phyloP scores from a whole-genome alignment of 2,888 invertebrate species.

The Flabesymbios commensalis region DNA sequence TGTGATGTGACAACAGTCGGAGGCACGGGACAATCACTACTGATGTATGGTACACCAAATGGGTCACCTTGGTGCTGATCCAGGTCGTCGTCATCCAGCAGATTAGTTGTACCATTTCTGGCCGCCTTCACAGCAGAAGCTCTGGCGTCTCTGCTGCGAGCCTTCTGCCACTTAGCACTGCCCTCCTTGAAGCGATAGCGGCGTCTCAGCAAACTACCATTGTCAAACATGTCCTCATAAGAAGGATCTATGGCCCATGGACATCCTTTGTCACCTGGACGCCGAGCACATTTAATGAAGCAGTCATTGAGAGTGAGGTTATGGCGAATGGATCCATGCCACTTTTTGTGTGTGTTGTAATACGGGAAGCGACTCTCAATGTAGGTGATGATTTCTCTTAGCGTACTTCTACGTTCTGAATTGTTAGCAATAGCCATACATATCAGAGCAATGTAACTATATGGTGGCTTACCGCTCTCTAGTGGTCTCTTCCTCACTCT shows the following conservation, averaged over 20 bases:
- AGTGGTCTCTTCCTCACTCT: slow-evolving; percentile 41
- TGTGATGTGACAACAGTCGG: no score
- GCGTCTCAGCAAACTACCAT: slow-evolving; percentile 48
- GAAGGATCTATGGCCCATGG: slow-evolving; percentile 50
- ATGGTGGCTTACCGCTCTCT: slow-evolving; percentile 50
- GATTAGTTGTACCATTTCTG: no score
- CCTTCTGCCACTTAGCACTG: slow-evolving; percentile 8
- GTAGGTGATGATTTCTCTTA: slow-evolving; percentile 49
- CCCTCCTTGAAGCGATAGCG: slow-evolving; percentile 45
- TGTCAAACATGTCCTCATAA: slow-evolving; percentile 52
- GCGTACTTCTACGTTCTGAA: slow-evolving; percentile 36
- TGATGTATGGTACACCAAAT: no score
- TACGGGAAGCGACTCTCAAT: slow-evolving; percentile 46
- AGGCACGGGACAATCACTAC: no score
- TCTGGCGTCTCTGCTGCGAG: not conserved
- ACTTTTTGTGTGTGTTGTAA: slow-evolving; percentile 46
- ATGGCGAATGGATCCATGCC: slow-evolving; percentile 53
- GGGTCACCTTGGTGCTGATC: no score
- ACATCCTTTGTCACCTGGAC: slow-evolving; percentile 48
- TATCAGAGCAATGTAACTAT: slow-evolving; percentile 51
- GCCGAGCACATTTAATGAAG: slow-evolving; percentile 47
- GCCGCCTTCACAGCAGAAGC: no score
- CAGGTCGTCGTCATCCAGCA: no score
- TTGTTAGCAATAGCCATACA: slow-evolving; percentile 51
- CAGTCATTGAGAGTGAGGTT: slow-evolving; percentile 54